A percentile compares a stretch with the other conserved stretches of the same genome.
phyloP scores from a whole-genome alignment of 1,140 invertebrate genomes.

The Bombyx mandarina region DNA sequence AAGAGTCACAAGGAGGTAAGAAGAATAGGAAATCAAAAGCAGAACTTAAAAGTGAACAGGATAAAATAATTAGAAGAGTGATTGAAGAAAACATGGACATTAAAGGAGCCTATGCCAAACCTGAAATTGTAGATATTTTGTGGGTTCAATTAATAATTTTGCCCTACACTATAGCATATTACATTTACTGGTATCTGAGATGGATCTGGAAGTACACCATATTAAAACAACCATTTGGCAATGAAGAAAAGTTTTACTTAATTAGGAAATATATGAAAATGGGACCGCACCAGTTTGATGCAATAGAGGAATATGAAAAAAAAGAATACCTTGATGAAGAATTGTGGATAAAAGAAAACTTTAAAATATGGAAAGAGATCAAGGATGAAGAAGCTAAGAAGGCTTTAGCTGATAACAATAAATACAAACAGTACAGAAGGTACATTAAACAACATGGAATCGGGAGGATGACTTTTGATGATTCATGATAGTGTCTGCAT shows the following conservation, averaged over 20 bases:
- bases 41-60: constrained; percentile 84
- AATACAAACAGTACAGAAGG: constrained; percentile 84
- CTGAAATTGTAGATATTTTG: constrained; percentile 80
- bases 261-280: constrained; percentile 85
- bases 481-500: constrained; percentile 70
- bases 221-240: constrained; percentile 81
- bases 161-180: constrained; percentile 79
- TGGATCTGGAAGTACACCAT: constrained; percentile 89
- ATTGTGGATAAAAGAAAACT: constrained; percentile 88
- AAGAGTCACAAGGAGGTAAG: constrained; percentile 66
- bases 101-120: constrained; percentile 89
- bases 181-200: constrained; percentile 80
- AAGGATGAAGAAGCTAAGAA: constrained; percentile 88
- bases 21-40: constrained; percentile 75
- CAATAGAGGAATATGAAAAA: constrained; percentile 81
- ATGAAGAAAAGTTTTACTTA: constrained; percentile 87
- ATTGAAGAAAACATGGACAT: constrained; percentile 94
- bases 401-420: constrained; percentile 82
- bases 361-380: constrained; percentile 82
- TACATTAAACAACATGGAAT: constrained; percentile 86
- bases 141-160: constrained; percentile 86
- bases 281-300: constrained; percentile 77
- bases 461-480: constrained; percentile 85
- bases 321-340: constrained; percentile 81
- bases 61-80: constrained; percentile 81